A percentile compares a stretch with the other conserved stretches of the same genome.
phyloP scores from a whole-genome alignment of 2,888 invertebrate genomes.

The Andrena bicolor region DNA sequence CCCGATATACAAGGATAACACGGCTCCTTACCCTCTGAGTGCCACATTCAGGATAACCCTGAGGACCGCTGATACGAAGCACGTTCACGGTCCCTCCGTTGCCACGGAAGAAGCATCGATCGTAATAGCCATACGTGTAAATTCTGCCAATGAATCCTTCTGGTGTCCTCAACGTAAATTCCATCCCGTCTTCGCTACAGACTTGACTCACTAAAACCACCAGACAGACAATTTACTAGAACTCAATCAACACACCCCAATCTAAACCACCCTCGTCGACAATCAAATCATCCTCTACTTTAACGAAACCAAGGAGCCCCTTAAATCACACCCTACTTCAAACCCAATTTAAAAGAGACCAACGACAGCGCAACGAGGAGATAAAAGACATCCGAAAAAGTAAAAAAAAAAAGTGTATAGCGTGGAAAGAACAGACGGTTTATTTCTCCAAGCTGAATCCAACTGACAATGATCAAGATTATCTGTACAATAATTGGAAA shows the following conservation, averaged over 20 bases:
- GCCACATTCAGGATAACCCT: slow-evolving; percentile 97
- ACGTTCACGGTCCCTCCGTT: slow-evolving; percentile 94
- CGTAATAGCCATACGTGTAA: slow-evolving; percentile 96
- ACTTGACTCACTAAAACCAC: slow-evolving; percentile 91
- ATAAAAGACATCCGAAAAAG: slow-evolving; percentile 11
- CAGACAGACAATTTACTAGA: slow-evolving; percentile 46
- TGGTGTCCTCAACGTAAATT: slow-evolving; percentile 94
- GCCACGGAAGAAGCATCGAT: slow-evolving; percentile 95
- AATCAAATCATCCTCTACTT: too few species aligned
- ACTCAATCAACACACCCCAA: neutral
- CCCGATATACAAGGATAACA: neutral
- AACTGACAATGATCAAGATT: slow-evolving; percentile 50
- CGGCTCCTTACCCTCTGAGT: slow-evolving; percentile 90
- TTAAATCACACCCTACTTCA: too few species aligned
- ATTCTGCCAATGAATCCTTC: slow-evolving; percentile 96
- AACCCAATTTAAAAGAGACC: too few species aligned
- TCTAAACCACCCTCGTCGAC: too few species aligned
- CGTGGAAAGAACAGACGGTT: slow-evolving; percentile 49
- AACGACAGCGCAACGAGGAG: neutral
- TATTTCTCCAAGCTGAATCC: slow-evolving; percentile 45
- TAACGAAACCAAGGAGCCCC: too few species aligned
- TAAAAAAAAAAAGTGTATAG: slow-evolving; percentile 37
- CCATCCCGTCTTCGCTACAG: slow-evolving; percentile 97
- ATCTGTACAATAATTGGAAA: slow-evolving; percentile 51
- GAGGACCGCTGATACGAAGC: slow-evolving; percentile 93